Conservation (phyloP, 2,888 invertebrate species). For the Eupithecia vulgata region DNA sequence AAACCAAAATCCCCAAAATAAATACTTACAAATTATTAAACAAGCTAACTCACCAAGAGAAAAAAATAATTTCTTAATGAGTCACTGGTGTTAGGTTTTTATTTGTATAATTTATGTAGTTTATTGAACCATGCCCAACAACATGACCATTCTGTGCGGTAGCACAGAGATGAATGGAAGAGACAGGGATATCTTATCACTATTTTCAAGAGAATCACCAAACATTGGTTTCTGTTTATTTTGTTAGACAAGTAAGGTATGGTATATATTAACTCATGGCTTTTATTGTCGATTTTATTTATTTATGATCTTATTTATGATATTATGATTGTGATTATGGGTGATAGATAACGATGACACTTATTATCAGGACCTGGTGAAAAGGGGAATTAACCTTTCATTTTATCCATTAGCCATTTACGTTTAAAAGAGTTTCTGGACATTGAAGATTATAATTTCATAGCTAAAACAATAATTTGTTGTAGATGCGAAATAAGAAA, state of each 20-base stretch:
- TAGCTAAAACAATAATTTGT: not conserved
- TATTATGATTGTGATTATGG: not conserved
- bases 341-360: not conserved
- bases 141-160: constrained; percentile 7
- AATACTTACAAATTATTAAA: not conserved
- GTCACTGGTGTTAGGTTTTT: not conserved
- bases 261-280: not conserved
- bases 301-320: too few relatives aligned
- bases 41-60: not conserved
- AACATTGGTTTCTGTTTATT: not conserved
- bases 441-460: not conserved
- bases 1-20: not conserved
- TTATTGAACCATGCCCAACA: not conserved
- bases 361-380: not conserved
- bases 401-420: not conserved
- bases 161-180: not conserved
- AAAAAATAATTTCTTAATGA: not conserved
- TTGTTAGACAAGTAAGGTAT: not conserved
- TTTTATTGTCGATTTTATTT: not conserved
- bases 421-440: not conserved
- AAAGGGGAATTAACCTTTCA: not conserved
- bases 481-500: not conserved
- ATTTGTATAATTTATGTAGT: not conserved
- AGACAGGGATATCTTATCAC: constrained; percentile 1
- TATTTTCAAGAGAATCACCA: not conserved